Evolutionary conservation across 2,888 invertebrate genomes (phyloP), one percentile per base, ranked within the genome.

Genomic region (Netelia melanura): DNA sequence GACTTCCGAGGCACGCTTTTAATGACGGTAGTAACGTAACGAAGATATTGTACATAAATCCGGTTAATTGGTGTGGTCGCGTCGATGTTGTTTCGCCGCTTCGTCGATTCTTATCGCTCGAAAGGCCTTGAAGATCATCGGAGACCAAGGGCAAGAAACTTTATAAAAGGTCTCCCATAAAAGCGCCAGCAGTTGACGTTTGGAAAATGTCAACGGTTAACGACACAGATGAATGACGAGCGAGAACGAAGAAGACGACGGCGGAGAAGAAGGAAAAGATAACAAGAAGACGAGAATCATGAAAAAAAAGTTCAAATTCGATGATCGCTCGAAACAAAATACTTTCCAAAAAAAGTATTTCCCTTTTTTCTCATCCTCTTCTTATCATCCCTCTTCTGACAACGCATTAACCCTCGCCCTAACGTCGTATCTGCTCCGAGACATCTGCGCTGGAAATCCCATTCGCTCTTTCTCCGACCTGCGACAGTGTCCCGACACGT

Each of bases 351-450:
- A 56, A 71, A 21, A 58, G 21, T 56, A 14, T 43, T 14, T 23
- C 61, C 17, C 21, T 25, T n/a, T 48, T 44, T 75, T 21, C 14
- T 56, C 44, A 2, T 21, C 58, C 38, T 43, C 76, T 65, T 71
- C 64, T 71, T 54, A 65, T 71, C 6, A 38, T 80, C 87, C 86
- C 82, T 87, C 90, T 86, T 87, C 88, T 89, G 91, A 90, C 90
- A 90, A 90, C 90, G 89, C 90, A 91, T 91, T 91, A 91, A 90
- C 89, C 76, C 76, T 58, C 81, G 77, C 87, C 88, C 90, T 88
- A 89, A 74, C 89, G 79, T 89, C 89, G 38, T 38, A 5, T 38
- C 5, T 6, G 38, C 38, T 38, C 38, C 38, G 38, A 38, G 6
- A 6, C 38, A 38, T 38, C 1, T 38, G 38, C 38, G 38, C 38